Evolutionary conservation across 2,113 vertebrate genomes (phyloP), one percentile per base, ranked within the genome.

Genomic region (Diadophis punctatus): DNA sequence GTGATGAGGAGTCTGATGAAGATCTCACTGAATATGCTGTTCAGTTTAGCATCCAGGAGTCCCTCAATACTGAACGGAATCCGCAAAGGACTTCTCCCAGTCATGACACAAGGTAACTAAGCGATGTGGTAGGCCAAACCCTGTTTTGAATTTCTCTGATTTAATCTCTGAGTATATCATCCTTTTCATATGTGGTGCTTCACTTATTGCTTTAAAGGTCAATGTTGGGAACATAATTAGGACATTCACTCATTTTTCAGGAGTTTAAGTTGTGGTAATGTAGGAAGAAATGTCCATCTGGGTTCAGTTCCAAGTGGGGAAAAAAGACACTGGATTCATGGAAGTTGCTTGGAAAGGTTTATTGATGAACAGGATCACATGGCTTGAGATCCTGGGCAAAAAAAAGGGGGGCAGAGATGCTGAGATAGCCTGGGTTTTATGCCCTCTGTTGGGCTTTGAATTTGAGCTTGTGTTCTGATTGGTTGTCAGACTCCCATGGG

Each of bases 1-100:
- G 94, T 92, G 90, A 93, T 91, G 97, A 98, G 34, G 97, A 97
- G 52, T 94, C 97, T 11, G 96, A 97, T 68, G 98, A 98, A 95
- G 98, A 98, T 27, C 96, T 99, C 80, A 93, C 98, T 74, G 97
- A 97, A 87, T 98, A 98, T 95, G 98, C 98, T 63, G 93, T 99
- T 94, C 97, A 96, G 85, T 96, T 98, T 95, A 98, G 98, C 95
- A 96, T 98, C 95, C 97, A 98, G 93, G 98, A 98, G 92, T 97
- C 97, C 34, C 95, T 96, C 84, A 96, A 95, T 93, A 88, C 95
- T 90, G 96, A 96, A 94, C 89, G 94, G 90, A 95, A 80, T 92
- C 96, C 95, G 93, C 94, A 95, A 3, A 87, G 91, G 5, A 95
- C 97, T 91, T 88, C 95, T 30, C 95, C 95, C 92, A 91, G 93